Percentiles rank a stretch among this genome's conserved stretches.
These are phyloP conservation scores for Drosophila takahashii DNA, from an alignment of 1,140 invertebrate species.

Conservation along the genomic window DNA sequence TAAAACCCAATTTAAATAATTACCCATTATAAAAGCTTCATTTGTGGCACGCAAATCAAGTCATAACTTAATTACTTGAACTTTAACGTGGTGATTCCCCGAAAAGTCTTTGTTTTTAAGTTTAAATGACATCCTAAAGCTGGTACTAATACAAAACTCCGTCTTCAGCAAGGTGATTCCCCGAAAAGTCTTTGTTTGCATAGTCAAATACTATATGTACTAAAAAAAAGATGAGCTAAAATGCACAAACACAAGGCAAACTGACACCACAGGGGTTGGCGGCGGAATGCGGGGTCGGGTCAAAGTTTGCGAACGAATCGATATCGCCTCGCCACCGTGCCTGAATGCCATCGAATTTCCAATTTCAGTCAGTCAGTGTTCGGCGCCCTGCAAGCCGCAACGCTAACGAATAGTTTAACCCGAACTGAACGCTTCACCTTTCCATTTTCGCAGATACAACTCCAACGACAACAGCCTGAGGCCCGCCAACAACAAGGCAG, in stretches of 20 bases:
- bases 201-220: conserved; percentile 11
- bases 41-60: neutral
- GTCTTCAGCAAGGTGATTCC: conserved; percentile 2
- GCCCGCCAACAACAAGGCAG: conserved; percentile 64
- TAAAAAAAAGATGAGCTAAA: conserved; percentile 17
- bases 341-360: conserved; percentile 59
- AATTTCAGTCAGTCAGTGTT: conserved; percentile 34
- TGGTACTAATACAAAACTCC: neutral
- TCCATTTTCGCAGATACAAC: conserved; percentile 59
- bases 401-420: neutral
- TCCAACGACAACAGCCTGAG: conserved; percentile 72
- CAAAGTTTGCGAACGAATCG: conserved; percentile 49
- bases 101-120: neutral
- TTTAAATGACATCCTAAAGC: neutral
- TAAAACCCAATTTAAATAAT: neutral
- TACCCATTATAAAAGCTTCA: neutral
- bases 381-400: neutral
- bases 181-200: neutral
- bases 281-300: conserved; percentile 18
- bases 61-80: neutral
- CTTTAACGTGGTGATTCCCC: neutral
- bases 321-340: conserved; percentile 53
- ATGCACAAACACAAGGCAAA: conserved; percentile 4
- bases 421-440: neutral
- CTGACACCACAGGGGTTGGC: conserved; percentile 6